These are phyloP conservation scores for Petrolisthes cinctipes DNA, from an alignment of 2,888 invertebrate species.

Conservation along the genomic window DNA sequence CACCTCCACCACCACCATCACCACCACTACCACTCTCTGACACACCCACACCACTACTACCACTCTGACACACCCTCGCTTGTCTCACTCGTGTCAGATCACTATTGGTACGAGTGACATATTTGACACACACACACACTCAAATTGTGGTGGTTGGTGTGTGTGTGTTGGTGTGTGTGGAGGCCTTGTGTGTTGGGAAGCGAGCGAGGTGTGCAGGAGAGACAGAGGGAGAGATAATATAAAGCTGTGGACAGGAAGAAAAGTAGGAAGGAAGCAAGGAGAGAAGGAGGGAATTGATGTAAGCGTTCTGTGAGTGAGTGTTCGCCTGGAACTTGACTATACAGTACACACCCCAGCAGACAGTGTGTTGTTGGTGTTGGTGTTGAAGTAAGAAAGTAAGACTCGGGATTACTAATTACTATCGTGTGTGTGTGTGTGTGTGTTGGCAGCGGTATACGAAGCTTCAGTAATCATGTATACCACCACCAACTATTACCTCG, in stretches of 20 bases:
- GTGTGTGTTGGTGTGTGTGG: background rate
- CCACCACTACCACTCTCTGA: background rate
- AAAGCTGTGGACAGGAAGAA: no score
- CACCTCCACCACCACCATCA: background rate
- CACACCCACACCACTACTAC: background rate
- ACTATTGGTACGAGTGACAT: background rate
- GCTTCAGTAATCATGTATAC: slow-evolving; percentile 20
- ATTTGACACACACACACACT: background rate
- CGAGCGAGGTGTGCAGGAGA: no score
- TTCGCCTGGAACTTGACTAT: background rate
- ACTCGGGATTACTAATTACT: background rate
- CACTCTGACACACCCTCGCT: background rate
- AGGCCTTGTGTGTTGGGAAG: no score
- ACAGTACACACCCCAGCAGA: background rate
- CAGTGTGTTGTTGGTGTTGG: no score
- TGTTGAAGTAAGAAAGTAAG: no score
- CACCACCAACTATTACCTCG: slow-evolving; percentile 44
- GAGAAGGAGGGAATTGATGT: no score
- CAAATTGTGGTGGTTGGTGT: background rate
- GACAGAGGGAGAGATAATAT: no score
- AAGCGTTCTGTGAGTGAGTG: background rate
- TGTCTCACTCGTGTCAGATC: background rate
- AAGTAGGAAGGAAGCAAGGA: no score
- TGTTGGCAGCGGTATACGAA: no score
- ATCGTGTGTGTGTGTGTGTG: no score